Base-by-base conservation (phyloP, 1,140 invertebrate genomes). In the Coenobita brevimanus region DNA sequence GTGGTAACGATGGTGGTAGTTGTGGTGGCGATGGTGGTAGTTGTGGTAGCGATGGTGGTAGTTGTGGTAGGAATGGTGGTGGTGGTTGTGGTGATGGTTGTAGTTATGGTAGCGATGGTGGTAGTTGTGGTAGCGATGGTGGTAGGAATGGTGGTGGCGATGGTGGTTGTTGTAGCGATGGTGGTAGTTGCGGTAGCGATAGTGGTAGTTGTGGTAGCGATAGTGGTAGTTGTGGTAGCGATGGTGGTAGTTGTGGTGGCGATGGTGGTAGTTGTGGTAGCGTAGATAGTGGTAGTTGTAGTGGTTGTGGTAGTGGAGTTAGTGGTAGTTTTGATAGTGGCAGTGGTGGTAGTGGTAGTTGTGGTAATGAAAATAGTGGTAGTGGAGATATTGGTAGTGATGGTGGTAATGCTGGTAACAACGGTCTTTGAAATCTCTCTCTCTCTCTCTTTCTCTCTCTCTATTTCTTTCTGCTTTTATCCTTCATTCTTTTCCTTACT, bases 331-430 rank as follows among this genome's bases (percentile, higher is more conserved):
- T 41, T 79, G 38, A 24, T 76, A 24, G 76, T 79, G 38, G 50
- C 57, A 24, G 75, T 79, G 38, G 46, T 79, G 24, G 75, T 50
- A 24, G 75, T 43, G 41, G 75, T 78, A 41, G 41, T 76, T 30
- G 54, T 81, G 54, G 54, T 67, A 60, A 33, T 41, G 78, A 43
- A 67, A 36, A 27, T 15, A n/a, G 36, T 69, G 38, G 62, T 64
- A 8, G 46, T n/a, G 2, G 8, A 54, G n/a, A 33, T 80, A 30
- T 2, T 50, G 46, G 13, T 33, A 0, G 41, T 57, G 43, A 21
- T 80, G 46, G 46, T 24, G 43, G 76, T 27, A 41, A 46, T 24
- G 43, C 46, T 57, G 50, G 17, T 50, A 21, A n/a, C 8, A 21
- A 24, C 8, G 46, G n/a, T n/a, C n/a, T n/a, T n/a, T n/a, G n/a